Evolutionary conservation across 2,888 invertebrate species (phyloP), one percentile per base, ranked within the genome.

Genomic region (Choristoneura rosaceana): DNA sequence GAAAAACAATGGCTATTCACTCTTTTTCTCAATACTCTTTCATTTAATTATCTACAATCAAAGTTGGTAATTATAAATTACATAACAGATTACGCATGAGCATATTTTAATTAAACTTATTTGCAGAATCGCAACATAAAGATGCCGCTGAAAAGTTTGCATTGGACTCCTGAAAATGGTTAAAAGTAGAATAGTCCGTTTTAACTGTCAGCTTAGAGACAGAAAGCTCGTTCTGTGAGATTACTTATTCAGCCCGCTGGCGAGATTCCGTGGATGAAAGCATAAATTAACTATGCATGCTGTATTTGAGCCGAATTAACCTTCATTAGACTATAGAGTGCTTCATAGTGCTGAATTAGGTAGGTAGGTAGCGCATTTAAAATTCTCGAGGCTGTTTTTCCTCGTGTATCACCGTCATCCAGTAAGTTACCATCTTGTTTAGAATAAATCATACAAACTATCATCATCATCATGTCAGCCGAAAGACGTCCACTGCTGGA

Each of bases 261-360:
- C 52, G 41, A 52, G 65, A 45, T 52, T 61, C 15, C 50, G 61
- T 41, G 14, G 55, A 66, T 47, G 61, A 67, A 71, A 71, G 55
- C 62, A 45, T 71, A 58, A 67, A 71, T 67, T 71, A 66, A 71
- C 45, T 55, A 71, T 71, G 66, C 66, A 66, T 41, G 60, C 25
- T 65, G 34, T 38, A 45, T 67, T 66, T 62, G n/a, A 67, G 66
- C 61, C 52, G 17, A 61, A 71, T 71, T 71, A 71, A 67, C 41
- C 66, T 61, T 71, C 61, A 71, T 67, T 61, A 61, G 43, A 12
- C 60, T 61, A 59, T 64, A 70, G 50, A 60, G 60, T 70, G 41
- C 52, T 61, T 7, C 58, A 25, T 43, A 66, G 33, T 17, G 60
- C 52, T 45, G 34, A 55, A 67, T 61, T 55, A 61, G 25, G 25